Evolutionary conservation across 2,113 vertebrate species (phyloP).

Genomic region (Etheostoma spectabile): DNA sequence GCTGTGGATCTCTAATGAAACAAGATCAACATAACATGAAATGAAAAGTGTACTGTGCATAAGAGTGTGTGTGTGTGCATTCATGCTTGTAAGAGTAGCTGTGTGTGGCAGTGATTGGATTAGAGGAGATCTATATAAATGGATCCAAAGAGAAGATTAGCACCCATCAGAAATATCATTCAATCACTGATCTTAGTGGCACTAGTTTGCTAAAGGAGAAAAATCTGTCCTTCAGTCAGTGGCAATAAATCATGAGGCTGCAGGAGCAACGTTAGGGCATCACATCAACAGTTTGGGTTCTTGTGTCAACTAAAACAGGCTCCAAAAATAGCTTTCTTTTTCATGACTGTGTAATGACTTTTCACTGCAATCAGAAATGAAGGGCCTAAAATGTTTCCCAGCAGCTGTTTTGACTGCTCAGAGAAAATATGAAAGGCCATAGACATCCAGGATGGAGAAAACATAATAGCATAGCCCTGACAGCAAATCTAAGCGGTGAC

Average conservation of each 20-base stretch:
- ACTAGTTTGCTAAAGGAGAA: conserved; percentile 20
- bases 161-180: conserved; percentile 26
- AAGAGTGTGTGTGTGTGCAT: conserved; percentile 14
- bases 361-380: background rate
- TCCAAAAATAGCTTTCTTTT: conserved; percentile 1
- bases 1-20: background rate
- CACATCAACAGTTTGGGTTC: background rate
- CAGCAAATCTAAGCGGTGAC: background rate
- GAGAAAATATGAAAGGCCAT: background rate
- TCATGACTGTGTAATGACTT: background rate
- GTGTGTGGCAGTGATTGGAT: conserved; percentile 31
- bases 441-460: background rate
- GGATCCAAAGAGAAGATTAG: conserved; percentile 41
- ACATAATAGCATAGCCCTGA: background rate
- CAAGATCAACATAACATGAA: background rate
- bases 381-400: background rate
- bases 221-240: conserved; percentile 14
- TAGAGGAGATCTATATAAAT: conserved; percentile 54
- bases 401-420: background rate
- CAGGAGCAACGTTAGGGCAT: background rate
- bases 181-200: conserved; percentile 7
- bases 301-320: background rate
- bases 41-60: conserved; percentile 10
- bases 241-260: background rate
- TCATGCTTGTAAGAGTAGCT: conserved; percentile 9